phyloP scores from a whole-genome alignment of 2,797 vertebrate species.

The Tachyglossus aculeatus region DNA sequence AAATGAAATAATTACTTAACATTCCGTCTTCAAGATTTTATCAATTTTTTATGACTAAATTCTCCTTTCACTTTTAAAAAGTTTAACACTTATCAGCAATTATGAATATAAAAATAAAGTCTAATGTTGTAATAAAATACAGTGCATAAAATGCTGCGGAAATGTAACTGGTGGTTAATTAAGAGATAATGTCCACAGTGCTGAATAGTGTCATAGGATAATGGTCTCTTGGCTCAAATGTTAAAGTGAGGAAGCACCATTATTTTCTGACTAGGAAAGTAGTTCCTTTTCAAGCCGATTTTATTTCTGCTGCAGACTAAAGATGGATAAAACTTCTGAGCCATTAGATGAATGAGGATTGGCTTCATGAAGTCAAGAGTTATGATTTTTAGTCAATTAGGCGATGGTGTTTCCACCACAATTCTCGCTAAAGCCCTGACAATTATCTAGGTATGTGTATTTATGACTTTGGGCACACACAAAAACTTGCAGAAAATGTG shows the following conservation, averaged over 20 bases:
- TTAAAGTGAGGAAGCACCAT: slow-evolving; percentile 30
- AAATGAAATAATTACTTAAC: slow-evolving; percentile 57
- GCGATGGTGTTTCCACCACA: no score
- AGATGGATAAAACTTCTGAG: background rate
- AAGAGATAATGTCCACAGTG: slow-evolving; percentile 18
- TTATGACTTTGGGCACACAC: no score
- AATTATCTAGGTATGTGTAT: no score
- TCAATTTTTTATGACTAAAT: slow-evolving; percentile 44
- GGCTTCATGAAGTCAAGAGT: no score
- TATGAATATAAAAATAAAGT: slow-evolving; percentile 55
- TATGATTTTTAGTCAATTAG: no score
- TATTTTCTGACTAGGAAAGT: slow-evolving; percentile 21
- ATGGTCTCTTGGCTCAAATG: slow-evolving; percentile 13
- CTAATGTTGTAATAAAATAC: slow-evolving; percentile 47
- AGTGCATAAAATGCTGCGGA: slow-evolving; percentile 40
- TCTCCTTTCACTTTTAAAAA: slow-evolving; percentile 35
- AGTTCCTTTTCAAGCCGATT: slow-evolving; percentile 16
- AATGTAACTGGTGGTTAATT: slow-evolving; percentile 39
- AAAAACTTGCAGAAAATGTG: no score
- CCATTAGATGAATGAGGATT: background rate
- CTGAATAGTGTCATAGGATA: slow-evolving; percentile 20
- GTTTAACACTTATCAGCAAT: slow-evolving; percentile 36
- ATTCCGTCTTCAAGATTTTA: slow-evolving; percentile 49
- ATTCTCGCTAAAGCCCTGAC: no score
- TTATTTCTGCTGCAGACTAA: background rate